Percentiles rank a stretch among this genome's conserved stretches.
phyloP scores from a whole-genome alignment of 2,113 vertebrate species.

The Forbesichthys agassizii region DNA sequence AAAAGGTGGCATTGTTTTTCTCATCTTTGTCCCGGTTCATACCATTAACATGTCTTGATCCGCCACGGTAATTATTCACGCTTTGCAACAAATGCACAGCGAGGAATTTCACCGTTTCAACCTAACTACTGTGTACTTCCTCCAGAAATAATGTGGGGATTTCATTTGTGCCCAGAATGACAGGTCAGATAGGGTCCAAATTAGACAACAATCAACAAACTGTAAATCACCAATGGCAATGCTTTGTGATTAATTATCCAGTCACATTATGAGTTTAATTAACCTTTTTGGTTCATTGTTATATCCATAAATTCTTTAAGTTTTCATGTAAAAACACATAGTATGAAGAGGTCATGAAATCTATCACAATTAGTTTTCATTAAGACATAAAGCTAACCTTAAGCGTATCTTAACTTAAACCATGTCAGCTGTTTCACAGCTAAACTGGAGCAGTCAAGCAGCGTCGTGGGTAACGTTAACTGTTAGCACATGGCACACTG shows the following conservation, averaged over 20 bases:
- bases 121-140: background rate
- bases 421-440: no score
- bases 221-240: background rate
- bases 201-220: background rate
- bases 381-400: no score
- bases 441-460: no score
- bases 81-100: constrained; percentile 19
- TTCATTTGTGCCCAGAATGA: background rate
- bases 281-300: background rate
- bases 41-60: constrained; percentile 27
- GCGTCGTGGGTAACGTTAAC: no score
- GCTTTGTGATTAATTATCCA: background rate
- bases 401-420: no score
- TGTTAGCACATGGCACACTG: no score
- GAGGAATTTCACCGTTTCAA: constrained; percentile 11
- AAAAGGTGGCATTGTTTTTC: constrained; percentile 11
- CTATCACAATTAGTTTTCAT: no score
- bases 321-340: no score
- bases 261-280: background rate
- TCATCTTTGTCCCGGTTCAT: constrained; percentile 10
- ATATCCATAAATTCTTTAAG: no score
- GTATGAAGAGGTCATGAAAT: no score
- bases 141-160: constrained; percentile 6
- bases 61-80: constrained; percentile 22
- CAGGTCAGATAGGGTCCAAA: background rate